Percentiles rank a stretch among this genome's conserved stretches.
Evolutionary conservation across 2,113 vertebrate species (phyloP).

Genomic region (Mustela nigripes): DNA sequence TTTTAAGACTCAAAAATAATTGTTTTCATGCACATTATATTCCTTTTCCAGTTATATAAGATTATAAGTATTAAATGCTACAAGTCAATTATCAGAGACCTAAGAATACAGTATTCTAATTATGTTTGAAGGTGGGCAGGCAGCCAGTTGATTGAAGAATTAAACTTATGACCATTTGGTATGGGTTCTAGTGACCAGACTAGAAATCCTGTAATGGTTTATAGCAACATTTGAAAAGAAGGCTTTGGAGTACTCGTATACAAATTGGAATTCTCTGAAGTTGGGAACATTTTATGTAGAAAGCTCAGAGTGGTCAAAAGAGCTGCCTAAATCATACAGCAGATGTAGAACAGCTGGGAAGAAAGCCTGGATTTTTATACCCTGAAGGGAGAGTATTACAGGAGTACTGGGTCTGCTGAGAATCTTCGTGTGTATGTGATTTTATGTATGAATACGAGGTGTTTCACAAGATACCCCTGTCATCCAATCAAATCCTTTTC

Average conservation of each 20-base stretch:
- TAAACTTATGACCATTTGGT: background rate
- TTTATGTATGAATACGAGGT: background rate
- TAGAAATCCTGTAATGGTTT: background rate
- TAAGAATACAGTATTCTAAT: background rate
- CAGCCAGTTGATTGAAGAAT: background rate
- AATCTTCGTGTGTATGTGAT: background rate
- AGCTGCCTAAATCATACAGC: background rate
- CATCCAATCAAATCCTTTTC: background rate
- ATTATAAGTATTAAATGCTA: background rate
- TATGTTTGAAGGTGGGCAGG: background rate
- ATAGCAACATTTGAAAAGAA: background rate
- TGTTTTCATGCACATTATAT: background rate
- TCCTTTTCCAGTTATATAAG: background rate
- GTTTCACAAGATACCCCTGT: background rate
- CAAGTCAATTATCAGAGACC: background rate
- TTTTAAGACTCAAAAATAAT: background rate
- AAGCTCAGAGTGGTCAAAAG: background rate
- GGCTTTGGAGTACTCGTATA: fast-evolving
- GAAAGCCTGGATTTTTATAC: background rate
- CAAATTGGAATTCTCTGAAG: background rate
- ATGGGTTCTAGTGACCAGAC: background rate
- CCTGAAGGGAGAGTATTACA: background rate
- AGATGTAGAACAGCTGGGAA: background rate
- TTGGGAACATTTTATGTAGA: background rate
- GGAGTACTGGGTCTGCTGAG: background rate